Conservation (phyloP, 2,113 vertebrate species). For the Halichoeres trimaculatus region DNA sequence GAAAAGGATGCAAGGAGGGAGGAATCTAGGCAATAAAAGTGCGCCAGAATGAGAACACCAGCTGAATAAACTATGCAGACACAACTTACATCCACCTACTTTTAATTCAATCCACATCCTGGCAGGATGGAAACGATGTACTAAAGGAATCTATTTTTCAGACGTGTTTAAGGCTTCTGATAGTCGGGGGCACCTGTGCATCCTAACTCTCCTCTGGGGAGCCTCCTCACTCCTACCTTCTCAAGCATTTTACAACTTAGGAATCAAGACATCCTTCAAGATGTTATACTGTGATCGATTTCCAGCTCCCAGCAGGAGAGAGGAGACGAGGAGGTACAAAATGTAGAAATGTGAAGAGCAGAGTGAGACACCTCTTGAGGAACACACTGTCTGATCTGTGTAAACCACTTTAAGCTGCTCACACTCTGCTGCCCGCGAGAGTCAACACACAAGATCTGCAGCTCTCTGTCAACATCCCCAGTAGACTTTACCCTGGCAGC, state of each 20-base stretch:
- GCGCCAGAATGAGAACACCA: too few relatives aligned
- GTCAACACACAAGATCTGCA: slow-evolving; percentile 40
- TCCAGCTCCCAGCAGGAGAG: not conserved
- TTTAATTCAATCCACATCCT: too few relatives aligned
- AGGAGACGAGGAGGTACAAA: not conserved
- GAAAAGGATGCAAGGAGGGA: too few relatives aligned
- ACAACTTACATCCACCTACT: too few relatives aligned
- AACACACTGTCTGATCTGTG: slow-evolving; percentile 33
- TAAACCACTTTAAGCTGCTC: slow-evolving; percentile 35
- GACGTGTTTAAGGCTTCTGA: too few relatives aligned
- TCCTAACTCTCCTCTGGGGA: too few relatives aligned
- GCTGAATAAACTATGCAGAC: too few relatives aligned
- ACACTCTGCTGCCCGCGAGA: slow-evolving; percentile 34
- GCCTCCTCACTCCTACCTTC: too few relatives aligned
- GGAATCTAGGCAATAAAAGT: too few relatives aligned
- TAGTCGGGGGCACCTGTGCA: too few relatives aligned
- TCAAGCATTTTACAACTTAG: not conserved
- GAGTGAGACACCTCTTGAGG: slow-evolving; percentile 12
- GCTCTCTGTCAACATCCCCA: slow-evolving; percentile 28
- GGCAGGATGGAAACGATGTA: too few relatives aligned
- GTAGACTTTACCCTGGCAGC: slow-evolving; percentile 30
- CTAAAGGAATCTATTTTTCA: too few relatives aligned
- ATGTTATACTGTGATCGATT: not conserved
- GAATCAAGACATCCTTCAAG: not conserved
- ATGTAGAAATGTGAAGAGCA: not conserved